phyloP scores from a whole-genome alignment of 2,888 invertebrate species.

The Dryobota labecula region DNA sequence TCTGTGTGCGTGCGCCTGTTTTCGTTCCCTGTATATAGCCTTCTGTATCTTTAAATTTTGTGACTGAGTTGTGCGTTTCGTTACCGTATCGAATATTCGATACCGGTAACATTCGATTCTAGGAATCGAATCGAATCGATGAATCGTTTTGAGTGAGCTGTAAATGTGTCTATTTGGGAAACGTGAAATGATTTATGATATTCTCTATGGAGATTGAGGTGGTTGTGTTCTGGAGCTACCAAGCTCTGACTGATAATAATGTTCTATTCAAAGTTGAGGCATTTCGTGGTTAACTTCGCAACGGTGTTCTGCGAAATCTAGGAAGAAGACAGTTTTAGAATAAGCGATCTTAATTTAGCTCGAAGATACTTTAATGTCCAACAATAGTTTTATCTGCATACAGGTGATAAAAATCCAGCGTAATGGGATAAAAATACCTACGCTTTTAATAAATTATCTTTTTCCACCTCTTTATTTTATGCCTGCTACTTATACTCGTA shows the following conservation, averaged over 20 bases:
- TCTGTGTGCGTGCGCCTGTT: background rate
- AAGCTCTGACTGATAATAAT: background rate
- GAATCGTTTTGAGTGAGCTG: conserved; percentile 58
- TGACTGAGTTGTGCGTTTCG: conserved; percentile 48
- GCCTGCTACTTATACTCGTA: background rate
- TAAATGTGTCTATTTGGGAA: conserved; percentile 60
- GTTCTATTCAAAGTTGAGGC: background rate
- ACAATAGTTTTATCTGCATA: background rate
- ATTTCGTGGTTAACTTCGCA: background rate
- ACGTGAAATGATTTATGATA: conserved; percentile 56
- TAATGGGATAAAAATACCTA: background rate
- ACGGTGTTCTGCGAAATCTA: background rate
- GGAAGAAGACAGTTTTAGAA: background rate
- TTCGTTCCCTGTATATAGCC: background rate
- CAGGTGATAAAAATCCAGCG: background rate
- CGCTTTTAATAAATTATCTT: background rate
- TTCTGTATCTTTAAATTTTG: conserved; percentile 16
- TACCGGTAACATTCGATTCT: conserved; percentile 42
- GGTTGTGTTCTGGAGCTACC: conserved; percentile 17
- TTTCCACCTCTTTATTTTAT: background rate
- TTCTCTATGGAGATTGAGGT: conserved; percentile 43
- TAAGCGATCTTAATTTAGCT: background rate
- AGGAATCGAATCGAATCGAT: conserved; percentile 60
- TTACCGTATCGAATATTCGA: conserved; percentile 60
- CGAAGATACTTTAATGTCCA: background rate